Base-by-base conservation (phyloP, 2,888 invertebrate genomes). In the Hoplodrina blanda region DNA sequence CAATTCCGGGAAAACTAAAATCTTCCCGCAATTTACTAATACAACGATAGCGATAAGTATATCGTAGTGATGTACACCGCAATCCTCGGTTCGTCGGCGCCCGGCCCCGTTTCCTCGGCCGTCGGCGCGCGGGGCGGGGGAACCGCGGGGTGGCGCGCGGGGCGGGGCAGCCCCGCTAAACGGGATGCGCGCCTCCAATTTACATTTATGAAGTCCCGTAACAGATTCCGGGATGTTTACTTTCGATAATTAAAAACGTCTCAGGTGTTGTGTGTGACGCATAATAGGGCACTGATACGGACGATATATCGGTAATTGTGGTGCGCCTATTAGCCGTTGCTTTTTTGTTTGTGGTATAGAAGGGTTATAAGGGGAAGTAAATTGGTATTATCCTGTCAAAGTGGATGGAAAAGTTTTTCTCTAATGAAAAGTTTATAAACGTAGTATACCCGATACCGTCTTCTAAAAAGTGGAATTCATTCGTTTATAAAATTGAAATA, bases 201-300 rank as follows among this genome's bases (percentile, higher is more conserved):
- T 95, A 95, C 95, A 95, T 95, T 95, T 95, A 95, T 95, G 95
- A 95, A 95, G 93, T 93, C 92, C 91, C 92, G 92, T 94, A 93
- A 95, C 94, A 91, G 94, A 95, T 93, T 93, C 94, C 91, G 89
- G 91, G 90, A 90, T 94, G 94, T 95, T 95, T 95, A 94, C 94
- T 94, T 94, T 94, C 94, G 93, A 95, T 95, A 94, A 95, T 95
- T 95, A 95, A 95, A 95, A 95, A 92, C 87, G 92, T 94, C 93
- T 94, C 91, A 92, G 93, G 90, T 92, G 91, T 87, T 81, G 73
- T 78, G 64, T 81, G 69, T 79, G 85, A 82, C 79, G 83, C 80
- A 81, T 81, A 82, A 80, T 81, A 81, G 82, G 80, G 78, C 82
- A 80, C 77, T 61, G 61, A 69, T 70, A 59, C 60, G 60, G 57